phyloP scores from a whole-genome alignment of 2,797 vertebrate species.

The Sebastes kiyomatsui region DNA sequence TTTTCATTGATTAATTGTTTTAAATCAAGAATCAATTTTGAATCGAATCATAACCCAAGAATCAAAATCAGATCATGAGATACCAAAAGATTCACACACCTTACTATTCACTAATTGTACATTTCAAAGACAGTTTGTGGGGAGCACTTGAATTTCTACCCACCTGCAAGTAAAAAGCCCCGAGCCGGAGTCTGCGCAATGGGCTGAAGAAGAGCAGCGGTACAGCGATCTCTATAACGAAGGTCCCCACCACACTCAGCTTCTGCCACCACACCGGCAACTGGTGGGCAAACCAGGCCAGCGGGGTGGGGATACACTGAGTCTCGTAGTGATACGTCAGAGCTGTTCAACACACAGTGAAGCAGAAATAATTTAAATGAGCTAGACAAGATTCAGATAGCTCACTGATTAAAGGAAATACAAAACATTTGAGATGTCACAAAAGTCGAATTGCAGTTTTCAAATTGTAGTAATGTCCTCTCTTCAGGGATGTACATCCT shows the following conservation, averaged over 20 bases:
- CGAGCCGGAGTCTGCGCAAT: slow-evolving; percentile 85
- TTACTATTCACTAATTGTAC: not conserved
- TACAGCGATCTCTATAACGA: slow-evolving; percentile 87
- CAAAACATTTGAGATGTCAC: not conserved
- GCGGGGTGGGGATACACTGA: slow-evolving; percentile 91
- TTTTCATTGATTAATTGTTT: not conserved
- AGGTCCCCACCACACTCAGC: slow-evolving; percentile 88
- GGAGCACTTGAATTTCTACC: not conserved
- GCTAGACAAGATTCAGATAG: not conserved
- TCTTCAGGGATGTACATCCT: not conserved
- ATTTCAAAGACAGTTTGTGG: not conserved
- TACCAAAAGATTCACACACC: not conserved
- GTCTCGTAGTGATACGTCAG: slow-evolving; percentile 91
- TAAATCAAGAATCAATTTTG: too few relatives aligned
- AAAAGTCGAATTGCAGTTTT: not conserved
- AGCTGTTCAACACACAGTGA: slow-evolving; percentile 50
- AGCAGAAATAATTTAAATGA: not conserved
- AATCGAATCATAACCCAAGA: not conserved
- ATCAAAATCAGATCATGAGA: not conserved
- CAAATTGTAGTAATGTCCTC: not conserved
- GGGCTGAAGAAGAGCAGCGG: slow-evolving; percentile 92
- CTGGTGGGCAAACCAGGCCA: slow-evolving; percentile 93
- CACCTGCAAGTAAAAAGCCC: slow-evolving; percentile 93
- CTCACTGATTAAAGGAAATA: not conserved
- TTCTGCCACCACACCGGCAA: slow-evolving; percentile 93